A percentile compares a stretch with the other conserved stretches of the same genome.
phyloP scores from a whole-genome alignment of 2,113 vertebrate species.

The Emberiza fucata region DNA sequence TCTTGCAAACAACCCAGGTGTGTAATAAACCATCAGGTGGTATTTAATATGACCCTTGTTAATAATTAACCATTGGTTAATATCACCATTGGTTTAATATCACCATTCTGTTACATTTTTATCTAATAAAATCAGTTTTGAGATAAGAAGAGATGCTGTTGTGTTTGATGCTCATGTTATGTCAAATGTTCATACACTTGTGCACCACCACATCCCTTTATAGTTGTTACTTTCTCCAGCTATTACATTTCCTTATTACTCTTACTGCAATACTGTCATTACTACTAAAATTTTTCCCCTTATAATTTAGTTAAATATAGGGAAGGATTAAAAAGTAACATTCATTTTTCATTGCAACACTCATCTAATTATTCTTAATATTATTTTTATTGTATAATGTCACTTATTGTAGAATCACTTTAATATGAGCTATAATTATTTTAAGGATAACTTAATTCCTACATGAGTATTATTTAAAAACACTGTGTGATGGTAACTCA shows the following conservation, averaged over 20 bases:
- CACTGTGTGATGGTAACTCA: neutral
- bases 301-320: neutral
- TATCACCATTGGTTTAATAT: neutral
- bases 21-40: neutral
- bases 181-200: neutral
- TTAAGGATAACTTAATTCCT: neutral
- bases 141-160: neutral
- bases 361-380: neutral
- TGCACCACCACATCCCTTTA: neutral
- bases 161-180: neutral
- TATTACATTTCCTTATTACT: neutral
- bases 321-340: neutral
- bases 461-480: neutral
- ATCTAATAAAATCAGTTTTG: neutral
- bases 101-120: neutral
- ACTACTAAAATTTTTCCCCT: neutral
- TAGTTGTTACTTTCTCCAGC: neutral
- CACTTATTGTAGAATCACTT: neutral
- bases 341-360: neutral
- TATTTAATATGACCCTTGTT: neutral
- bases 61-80: neutral
- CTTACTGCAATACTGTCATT: neutral
- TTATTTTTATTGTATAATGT: neutral
- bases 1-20: neutral
- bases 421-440: neutral